These are phyloP conservation scores for Podarcis muralis DNA, from an alignment of 2,113 vertebrate species.

Conservation along the genomic window DNA sequence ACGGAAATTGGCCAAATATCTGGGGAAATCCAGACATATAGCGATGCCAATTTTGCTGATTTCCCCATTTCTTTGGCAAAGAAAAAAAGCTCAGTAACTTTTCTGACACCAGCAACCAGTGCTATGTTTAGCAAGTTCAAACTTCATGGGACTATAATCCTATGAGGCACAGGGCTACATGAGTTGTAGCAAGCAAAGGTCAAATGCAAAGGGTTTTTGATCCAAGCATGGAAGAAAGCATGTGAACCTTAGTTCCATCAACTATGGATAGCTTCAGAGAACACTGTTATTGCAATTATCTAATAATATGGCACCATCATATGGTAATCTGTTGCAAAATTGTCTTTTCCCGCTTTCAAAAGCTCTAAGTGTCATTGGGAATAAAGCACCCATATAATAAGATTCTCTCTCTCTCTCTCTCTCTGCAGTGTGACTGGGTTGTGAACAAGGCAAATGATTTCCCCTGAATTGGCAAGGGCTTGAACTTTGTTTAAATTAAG, in stretches of 20 bases:
- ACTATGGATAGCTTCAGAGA: background rate
- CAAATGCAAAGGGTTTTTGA: background rate
- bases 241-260: background rate
- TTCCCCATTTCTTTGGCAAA: too few relatives aligned
- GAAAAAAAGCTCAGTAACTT: too few relatives aligned
- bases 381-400: background rate
- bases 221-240: background rate
- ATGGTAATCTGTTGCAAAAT: background rate
- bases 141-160: background rate
- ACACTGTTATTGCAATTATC: background rate
- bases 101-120: background rate
- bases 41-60: too few relatives aligned
- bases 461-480: background rate
- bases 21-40: too few relatives aligned
- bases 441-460: background rate
- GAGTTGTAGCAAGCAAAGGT: background rate
- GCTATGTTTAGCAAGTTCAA: background rate
- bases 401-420: background rate
- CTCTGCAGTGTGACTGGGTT: background rate
- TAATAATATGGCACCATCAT: background rate
- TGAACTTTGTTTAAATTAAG: conserved; percentile 8
- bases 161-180: background rate
- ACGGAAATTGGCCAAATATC: background rate
- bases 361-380: background rate
- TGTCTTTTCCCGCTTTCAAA: background rate